Evolutionary conservation across 2,113 vertebrate species (phyloP).

Genomic region (Menidia beryllina): DNA sequence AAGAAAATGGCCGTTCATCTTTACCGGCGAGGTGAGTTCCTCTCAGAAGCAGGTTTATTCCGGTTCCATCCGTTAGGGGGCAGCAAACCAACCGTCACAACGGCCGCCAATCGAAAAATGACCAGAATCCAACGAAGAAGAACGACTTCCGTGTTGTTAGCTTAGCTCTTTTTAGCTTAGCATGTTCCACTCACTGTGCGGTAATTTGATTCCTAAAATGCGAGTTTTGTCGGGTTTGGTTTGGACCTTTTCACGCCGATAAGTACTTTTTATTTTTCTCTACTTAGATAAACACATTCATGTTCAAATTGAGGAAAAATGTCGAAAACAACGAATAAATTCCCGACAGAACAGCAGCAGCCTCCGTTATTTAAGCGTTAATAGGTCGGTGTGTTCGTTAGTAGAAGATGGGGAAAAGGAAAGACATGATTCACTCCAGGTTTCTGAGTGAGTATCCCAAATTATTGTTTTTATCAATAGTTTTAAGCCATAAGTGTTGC

Average conservation of each 20-base stretch:
- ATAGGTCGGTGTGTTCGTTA: not conserved
- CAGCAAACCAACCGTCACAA: not conserved
- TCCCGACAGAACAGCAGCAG: not conserved
- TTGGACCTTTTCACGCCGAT: not conserved
- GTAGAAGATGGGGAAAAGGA: slow-evolving; percentile 82
- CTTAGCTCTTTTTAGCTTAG: not conserved
- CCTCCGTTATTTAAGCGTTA: not conserved
- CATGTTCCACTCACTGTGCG: not conserved
- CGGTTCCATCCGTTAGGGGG: slow-evolving; percentile 11
- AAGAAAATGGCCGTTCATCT: not conserved
- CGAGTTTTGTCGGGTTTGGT: not conserved
- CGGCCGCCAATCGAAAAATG: not conserved
- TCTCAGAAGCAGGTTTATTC: accelerated
- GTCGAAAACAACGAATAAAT: not conserved
- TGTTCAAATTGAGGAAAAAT: not conserved
- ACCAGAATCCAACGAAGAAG: not conserved
- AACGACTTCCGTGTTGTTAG: slow-evolving; percentile 43
- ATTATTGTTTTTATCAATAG: not conserved
- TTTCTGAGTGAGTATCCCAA: slow-evolving; percentile 73
- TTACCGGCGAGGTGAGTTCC: too few relatives aligned
- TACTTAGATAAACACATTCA: not conserved
- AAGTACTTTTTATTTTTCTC: not conserved
- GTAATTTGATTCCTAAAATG: not conserved
- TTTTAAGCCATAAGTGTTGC: not conserved
- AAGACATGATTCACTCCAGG: slow-evolving; percentile 83